A percentile compares a stretch with the other conserved stretches of the same genome.
Evolutionary conservation across 2,888 invertebrate genomes (phyloP).

Genomic region (Synanthedon vespiformis): DNA sequence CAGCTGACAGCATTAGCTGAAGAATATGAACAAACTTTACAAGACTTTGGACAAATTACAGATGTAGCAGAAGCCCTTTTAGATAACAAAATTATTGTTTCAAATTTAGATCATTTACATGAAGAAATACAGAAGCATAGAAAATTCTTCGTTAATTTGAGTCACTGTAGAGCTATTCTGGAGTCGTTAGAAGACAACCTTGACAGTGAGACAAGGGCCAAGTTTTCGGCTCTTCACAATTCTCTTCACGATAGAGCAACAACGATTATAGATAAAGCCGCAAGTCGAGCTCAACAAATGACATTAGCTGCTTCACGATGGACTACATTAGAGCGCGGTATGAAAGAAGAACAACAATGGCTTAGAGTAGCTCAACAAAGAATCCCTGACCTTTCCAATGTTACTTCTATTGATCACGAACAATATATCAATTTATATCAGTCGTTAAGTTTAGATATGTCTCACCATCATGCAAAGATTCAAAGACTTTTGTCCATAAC

Average conservation of each 20-base stretch:
- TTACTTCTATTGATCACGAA: conserved; percentile 86
- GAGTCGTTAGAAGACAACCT: conserved; percentile 88
- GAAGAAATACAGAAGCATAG: conserved; percentile 91
- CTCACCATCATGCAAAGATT: conserved; percentile 83
- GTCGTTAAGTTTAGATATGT: conserved; percentile 81
- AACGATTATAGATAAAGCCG: conserved; percentile 82
- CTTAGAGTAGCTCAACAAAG: conserved; percentile 85
- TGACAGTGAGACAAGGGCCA: conserved; percentile 81
- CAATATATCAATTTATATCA: conserved; percentile 87
- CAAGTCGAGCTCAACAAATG: conserved; percentile 84
- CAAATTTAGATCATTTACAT: conserved; percentile 82
- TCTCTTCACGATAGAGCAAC: conserved; percentile 82
- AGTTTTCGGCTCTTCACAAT: conserved; percentile 80
- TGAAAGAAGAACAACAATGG: conserved; percentile 88
- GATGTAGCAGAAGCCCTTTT: conserved; percentile 85
- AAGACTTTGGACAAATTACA: conserved; percentile 88
- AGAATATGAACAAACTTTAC: conserved; percentile 89
- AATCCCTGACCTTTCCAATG: conserved; percentile 82
- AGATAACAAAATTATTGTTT: conserved; percentile 81
- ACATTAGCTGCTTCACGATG: conserved; percentile 87
- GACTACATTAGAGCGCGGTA: conserved; percentile 83
- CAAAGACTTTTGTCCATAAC: conserved; percentile 79
- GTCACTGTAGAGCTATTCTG: conserved; percentile 86
- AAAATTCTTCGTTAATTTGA: conserved; percentile 89
- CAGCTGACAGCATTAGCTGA: conserved; percentile 82